phyloP scores from a whole-genome alignment of 2,797 vertebrate species.

The Ammospiza maritima region DNA sequence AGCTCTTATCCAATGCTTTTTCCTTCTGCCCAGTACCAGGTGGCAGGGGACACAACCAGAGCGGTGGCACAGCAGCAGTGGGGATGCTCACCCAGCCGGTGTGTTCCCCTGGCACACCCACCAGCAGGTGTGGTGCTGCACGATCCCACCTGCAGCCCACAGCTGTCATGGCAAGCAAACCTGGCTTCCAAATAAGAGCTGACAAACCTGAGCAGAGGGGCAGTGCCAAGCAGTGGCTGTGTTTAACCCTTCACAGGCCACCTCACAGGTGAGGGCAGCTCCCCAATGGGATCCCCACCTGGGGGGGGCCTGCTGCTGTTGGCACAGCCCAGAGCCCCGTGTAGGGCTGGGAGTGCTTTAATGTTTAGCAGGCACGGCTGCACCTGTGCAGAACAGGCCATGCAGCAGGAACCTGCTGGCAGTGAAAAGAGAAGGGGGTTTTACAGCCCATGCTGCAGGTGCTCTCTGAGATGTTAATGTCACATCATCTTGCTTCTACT shows the following conservation, averaged over 20 bases:
- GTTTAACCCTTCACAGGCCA: background rate
- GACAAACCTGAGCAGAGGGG: background rate
- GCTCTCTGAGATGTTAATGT: background rate
- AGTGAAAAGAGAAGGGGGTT: background rate
- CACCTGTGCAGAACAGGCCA: background rate
- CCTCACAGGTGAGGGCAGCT: background rate
- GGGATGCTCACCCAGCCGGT: fast-evolving
- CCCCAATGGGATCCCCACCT: background rate
- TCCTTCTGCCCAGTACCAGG: background rate
- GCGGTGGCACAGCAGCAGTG: fast-evolving
- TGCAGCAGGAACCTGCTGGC: background rate
- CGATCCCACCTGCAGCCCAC: background rate
- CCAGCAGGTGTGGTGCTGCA: fast-evolving
- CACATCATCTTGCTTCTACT: background rate
- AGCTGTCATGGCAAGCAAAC: background rate
- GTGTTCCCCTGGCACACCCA: fast-evolving
- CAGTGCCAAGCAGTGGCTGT: fast-evolving
- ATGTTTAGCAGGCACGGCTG: background rate
- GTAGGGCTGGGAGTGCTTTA: background rate
- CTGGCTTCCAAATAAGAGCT: background rate
- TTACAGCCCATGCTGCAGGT: background rate
- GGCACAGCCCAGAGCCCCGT: background rate
- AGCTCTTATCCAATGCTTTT: background rate
- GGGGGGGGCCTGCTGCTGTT: background rate
- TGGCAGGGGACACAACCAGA: background rate